Base-by-base conservation (phyloP, 2,888 invertebrate species). In the Cheiracanthium punctorium region DNA sequence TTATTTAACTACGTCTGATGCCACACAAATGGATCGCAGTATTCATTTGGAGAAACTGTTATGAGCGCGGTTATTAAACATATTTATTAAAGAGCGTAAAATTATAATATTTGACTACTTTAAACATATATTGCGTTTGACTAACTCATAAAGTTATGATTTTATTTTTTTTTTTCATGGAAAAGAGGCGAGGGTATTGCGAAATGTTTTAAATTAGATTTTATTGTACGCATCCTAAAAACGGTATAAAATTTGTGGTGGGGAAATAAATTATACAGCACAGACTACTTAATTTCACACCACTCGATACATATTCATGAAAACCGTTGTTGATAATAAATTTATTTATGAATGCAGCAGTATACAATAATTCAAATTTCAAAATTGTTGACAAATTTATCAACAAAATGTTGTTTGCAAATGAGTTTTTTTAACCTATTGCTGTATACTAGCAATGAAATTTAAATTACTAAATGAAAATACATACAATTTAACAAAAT, bases 1-100 rank as follows among this genome's bases (percentile, higher is more conserved):
- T 58, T 58, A 24, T 58, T 58, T 58, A 58, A 58, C 24, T 24
- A 58, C 7, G 58, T 20, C 20, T 58, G 58, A 17, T 5, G 58
- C 37, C 14, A 17, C 48, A 48, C 24, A 58, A 20, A 58, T 58
- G 24, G 20, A 58, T 58, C 58, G 58, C 8, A 58, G 24, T 58
- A 58, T 58, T 58, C 58, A 58, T 58, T 58, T 58, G 58, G 24
- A 58, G 58, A 17, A 58, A 58, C 58, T 24, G 58, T 24, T 58
- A 58, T 58, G 58, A 58, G 58, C 20, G 58, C 24, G 58, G 58
- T 58, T 58, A 58, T 58, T 58, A 58, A 58, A 17, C 24, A 24
- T 24, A 58, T 58, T 58, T 58, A 58, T 58, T 58, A 58, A 58
- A 58, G 24, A 58, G 58, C 58, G 58, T 58, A 58, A 58, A 58